These are phyloP conservation scores for Aegotheles bennettii DNA, from an alignment of 2,113 vertebrate species.

Conservation along the genomic window DNA sequence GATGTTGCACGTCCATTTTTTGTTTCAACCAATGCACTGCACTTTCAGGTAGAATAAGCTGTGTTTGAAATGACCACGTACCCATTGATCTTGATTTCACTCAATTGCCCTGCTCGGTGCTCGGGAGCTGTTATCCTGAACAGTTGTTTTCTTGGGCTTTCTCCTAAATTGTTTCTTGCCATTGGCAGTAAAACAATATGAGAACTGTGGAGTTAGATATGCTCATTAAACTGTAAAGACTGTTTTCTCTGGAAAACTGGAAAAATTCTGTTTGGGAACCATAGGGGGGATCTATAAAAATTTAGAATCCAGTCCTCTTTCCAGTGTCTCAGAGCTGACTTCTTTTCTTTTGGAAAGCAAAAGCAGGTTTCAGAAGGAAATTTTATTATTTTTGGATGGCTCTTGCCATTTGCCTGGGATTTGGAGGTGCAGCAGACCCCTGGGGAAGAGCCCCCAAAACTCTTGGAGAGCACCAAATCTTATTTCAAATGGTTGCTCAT, in stretches of 20 bases:
- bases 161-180: neutral
- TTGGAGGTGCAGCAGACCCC: neutral
- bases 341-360: neutral
- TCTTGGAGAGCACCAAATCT: neutral
- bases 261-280: neutral
- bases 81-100: neutral
- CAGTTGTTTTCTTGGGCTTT: neutral
- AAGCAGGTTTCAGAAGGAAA: neutral
- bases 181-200: neutral
- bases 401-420: neutral
- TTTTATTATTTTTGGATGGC: neutral
- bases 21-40: neutral
- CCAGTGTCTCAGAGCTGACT: fast-evolving
- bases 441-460: neutral
- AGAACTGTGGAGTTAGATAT: neutral
- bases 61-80: neutral
- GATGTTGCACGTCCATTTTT: neutral
- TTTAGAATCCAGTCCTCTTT: neutral
- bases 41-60: neutral
- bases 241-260: neutral
- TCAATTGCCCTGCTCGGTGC: neutral
- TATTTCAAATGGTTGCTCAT: neutral
- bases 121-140: neutral
- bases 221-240: neutral
- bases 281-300: neutral